A percentile compares a stretch with the other conserved stretches of the same genome.
phyloP scores from a whole-genome alignment of 2,888 invertebrate species.

The Synergus umbraculus region DNA sequence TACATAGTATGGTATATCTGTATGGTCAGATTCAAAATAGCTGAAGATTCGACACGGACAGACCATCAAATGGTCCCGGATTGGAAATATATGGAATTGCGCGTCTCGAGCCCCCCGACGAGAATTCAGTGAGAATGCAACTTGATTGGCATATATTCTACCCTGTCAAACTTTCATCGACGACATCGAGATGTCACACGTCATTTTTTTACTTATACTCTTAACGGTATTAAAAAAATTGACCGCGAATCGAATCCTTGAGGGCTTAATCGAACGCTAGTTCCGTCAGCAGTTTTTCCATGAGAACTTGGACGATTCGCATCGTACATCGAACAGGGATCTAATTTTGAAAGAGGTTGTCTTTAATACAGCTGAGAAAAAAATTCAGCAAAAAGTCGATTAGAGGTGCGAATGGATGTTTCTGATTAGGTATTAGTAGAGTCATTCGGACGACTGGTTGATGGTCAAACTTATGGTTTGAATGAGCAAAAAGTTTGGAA shows the following conservation, averaged over 20 bases:
- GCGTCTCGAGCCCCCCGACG: constrained; percentile 36
- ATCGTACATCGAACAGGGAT: not conserved
- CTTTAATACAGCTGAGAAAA: not conserved
- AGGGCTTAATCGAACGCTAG: not conserved
- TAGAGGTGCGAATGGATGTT: not conserved
- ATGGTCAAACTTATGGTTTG: not conserved
- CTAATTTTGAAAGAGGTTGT: not conserved
- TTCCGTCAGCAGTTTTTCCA: constrained; percentile 3
- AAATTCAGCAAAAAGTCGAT: not conserved
- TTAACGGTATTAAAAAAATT: constrained; percentile 8
- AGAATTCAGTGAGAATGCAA: constrained; percentile 40
- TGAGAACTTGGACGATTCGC: not conserved
- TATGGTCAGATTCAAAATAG: constrained; percentile 8
- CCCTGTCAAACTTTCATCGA: not conserved
- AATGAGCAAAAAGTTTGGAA: not conserved
- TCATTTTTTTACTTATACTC: constrained; percentile 49
- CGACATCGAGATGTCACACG: constrained; percentile 48
- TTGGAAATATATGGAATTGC: constrained; percentile 44
- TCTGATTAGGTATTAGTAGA: not conserved
- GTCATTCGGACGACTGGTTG: not conserved
- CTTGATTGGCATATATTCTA: constrained; percentile 37
- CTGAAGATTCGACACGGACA: constrained; percentile 49
- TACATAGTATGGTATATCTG: not conserved
- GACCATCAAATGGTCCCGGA: constrained; percentile 44
- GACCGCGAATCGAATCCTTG: not conserved